phyloP scores from a whole-genome alignment of 1,140 invertebrate species.

The Oryzaephilus surinamensis region DNA sequence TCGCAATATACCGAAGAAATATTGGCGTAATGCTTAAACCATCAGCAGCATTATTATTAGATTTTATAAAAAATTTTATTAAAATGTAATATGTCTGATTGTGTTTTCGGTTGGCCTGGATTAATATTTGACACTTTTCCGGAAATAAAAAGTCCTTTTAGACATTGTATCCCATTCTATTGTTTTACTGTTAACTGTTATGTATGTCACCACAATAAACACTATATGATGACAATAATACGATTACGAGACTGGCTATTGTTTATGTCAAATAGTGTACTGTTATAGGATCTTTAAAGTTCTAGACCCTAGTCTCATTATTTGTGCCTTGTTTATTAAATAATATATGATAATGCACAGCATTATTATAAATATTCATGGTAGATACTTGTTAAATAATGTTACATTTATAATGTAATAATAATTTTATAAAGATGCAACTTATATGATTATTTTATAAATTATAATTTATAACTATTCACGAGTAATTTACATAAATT shows the following conservation, averaged over 20 bases:
- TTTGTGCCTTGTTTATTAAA: too few relatives aligned
- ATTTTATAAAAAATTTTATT: not conserved
- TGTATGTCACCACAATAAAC: conserved; percentile 11
- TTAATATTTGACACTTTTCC: conserved; percentile 13
- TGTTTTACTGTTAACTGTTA: conserved; percentile 11
- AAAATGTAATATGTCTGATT: conserved; percentile 7
- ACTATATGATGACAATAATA: conserved; percentile 14
- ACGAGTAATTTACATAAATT: too few relatives aligned
- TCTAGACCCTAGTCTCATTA: too few relatives aligned
- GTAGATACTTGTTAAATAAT: conserved; percentile 6
- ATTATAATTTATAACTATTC: too few relatives aligned
- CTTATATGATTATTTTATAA: too few relatives aligned
- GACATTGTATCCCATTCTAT: conserved; percentile 4
- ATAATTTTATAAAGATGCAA: too few relatives aligned
- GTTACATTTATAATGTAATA: too few relatives aligned
- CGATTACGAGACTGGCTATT: conserved; percentile 9
- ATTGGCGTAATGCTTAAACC: too few relatives aligned
- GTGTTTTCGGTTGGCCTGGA: conserved; percentile 13
- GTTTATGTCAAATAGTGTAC: too few relatives aligned
- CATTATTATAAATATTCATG: conserved; percentile 5
- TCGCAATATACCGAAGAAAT: not conserved
- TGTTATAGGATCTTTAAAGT: too few relatives aligned
- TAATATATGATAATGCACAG: conserved; percentile 8
- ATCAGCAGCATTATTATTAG: not conserved
- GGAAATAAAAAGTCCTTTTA: conserved; percentile 10